These are phyloP conservation scores for Mastomys coucha DNA, from an alignment of 2,113 vertebrate species.

Conservation along the genomic window DNA sequence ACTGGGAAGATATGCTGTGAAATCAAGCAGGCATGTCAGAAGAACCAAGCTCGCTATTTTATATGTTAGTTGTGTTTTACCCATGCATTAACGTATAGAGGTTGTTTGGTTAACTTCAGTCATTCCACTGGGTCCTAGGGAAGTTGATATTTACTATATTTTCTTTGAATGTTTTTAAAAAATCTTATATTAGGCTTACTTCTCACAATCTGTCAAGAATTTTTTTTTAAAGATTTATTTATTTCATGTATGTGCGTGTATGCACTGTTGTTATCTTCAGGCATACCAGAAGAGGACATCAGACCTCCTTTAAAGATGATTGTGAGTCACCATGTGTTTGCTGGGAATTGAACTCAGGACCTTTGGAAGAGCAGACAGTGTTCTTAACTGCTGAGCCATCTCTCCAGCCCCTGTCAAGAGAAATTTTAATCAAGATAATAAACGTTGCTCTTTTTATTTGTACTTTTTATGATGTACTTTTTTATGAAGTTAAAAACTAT, in stretches of 20 bases:
- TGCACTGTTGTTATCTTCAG: too few relatives aligned
- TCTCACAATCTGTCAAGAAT: neutral
- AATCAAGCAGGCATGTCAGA: neutral
- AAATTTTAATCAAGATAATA: slow-evolving; percentile 11
- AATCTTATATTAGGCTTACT: slow-evolving; percentile 12
- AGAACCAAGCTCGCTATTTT: neutral
- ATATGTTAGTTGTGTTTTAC: neutral
- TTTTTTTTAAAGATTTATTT: neutral
- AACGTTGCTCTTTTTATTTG: slow-evolving; percentile 3
- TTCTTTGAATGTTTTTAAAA: slow-evolving; percentile 19
- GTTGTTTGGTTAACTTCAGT: neutral
- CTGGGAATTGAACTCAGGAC: too few relatives aligned
- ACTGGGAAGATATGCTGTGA: neutral
- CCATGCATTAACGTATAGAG: neutral
- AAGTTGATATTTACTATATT: neutral
- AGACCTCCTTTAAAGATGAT: too few relatives aligned
- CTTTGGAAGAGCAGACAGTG: too few relatives aligned
- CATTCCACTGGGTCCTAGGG: neutral
- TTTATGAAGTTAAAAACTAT: neutral
- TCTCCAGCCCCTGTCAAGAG: too few relatives aligned
- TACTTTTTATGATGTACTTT: neutral
- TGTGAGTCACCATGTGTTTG: too few relatives aligned
- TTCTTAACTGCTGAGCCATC: too few relatives aligned
- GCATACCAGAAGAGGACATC: too few relatives aligned
- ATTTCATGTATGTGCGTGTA: too few relatives aligned